These are phyloP conservation scores for Phocoena phocoena DNA, from an alignment of 2,113 vertebrate genomes.

Conservation along the genomic window DNA sequence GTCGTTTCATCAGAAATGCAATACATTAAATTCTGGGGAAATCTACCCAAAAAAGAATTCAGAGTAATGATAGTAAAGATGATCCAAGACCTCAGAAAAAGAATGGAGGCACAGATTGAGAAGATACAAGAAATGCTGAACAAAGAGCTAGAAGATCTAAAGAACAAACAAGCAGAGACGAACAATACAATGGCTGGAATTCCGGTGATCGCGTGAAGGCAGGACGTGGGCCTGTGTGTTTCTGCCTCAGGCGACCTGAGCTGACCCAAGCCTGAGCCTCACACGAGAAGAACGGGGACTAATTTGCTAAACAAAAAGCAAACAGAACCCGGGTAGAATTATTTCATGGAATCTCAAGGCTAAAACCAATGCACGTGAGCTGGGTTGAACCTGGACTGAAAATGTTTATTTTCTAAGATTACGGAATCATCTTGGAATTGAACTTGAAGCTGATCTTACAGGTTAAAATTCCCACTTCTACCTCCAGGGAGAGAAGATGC, in stretches of 20 bases:
- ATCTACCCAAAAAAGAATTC: too few species aligned
- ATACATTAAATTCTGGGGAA: not conserved
- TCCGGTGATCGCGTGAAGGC: not conserved
- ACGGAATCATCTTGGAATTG: not conserved
- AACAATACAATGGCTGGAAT: too few species aligned
- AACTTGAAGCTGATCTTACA: not conserved
- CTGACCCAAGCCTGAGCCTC: not conserved
- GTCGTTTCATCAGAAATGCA: not conserved
- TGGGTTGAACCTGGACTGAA: not conserved
- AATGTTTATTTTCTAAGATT: slow-evolving; percentile 13
- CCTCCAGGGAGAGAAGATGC: not conserved
- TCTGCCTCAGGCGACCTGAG: not conserved
- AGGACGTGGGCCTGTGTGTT: not conserved
- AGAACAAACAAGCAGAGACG: too few species aligned
- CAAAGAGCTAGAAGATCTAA: too few species aligned
- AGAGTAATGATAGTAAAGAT: too few species aligned
- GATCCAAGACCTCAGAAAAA: too few species aligned
- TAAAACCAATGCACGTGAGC: not conserved
- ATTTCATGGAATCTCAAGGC: not conserved
- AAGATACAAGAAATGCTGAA: too few species aligned
- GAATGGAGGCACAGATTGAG: too few species aligned
- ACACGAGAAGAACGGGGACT: fast-evolving
- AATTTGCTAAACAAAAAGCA: not conserved
- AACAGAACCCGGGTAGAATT: not conserved
- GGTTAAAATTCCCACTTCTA: not conserved